Evolutionary conservation across 2,888 invertebrate species (phyloP).

Genomic region (Pachydiplax longipennis): DNA sequence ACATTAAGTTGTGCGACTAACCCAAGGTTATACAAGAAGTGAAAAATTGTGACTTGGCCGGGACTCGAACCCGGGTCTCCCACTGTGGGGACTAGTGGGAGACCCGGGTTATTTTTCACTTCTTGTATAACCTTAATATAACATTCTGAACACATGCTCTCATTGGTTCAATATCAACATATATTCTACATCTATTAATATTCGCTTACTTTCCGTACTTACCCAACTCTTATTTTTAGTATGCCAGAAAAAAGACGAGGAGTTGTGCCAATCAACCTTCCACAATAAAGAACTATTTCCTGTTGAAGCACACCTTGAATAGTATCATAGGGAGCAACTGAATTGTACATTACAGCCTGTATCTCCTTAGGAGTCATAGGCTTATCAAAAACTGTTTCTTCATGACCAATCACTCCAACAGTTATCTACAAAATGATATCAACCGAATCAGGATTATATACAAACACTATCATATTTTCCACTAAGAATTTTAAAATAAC

Average conservation of each 20-base stretch:
- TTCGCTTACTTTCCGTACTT: constrained; percentile 49
- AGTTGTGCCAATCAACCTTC: constrained; percentile 89
- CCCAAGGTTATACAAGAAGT: no score
- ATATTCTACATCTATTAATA: no score
- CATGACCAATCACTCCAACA: constrained; percentile 91
- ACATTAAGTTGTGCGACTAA: no score
- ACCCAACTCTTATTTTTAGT: constrained; percentile 78
- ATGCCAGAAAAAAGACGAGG: constrained; percentile 96
- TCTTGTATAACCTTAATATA: no score
- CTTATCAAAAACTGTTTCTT: constrained; percentile 96
- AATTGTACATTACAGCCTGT: constrained; percentile 88
- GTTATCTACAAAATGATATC: constrained; percentile 70
- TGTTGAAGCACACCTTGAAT: constrained; percentile 93
- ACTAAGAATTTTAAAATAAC: not conserved
- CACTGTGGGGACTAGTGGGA: no score
- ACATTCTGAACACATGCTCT: no score
- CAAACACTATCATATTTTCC: not conserved
- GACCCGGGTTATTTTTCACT: no score
- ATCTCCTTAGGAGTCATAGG: constrained; percentile 97
- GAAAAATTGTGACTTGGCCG: no score
- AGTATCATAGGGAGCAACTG: constrained; percentile 87
- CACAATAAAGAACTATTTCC: constrained; percentile 93
- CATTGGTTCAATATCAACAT: no score
- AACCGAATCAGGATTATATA: not conserved
- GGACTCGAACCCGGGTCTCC: no score